Base-by-base conservation (phyloP, 2,888 invertebrate species). In the Cataglyphis rosenhaueri region DNA sequence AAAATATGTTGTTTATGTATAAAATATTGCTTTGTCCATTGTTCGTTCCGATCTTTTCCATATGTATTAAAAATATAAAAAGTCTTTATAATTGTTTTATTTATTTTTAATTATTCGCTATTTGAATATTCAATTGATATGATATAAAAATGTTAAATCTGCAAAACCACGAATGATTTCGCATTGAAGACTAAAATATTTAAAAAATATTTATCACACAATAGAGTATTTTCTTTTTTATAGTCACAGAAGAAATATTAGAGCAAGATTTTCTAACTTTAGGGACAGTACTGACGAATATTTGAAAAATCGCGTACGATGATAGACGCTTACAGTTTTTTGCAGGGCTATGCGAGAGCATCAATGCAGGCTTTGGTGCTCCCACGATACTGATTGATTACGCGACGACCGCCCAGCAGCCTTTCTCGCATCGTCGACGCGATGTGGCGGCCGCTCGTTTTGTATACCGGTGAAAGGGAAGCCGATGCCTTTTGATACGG, bases 381-480 rank as follows among this genome's bases (percentile, higher is more conserved):
- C 90, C 89, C 91, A 91, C 92, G 91, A 91, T 91, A 91, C 91
- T 93, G 93, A 93, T 93, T 93, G 93, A 93, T 93, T 92, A 90
- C 91, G 88, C 78, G 87, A 70, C 75, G 87, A 73, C 70, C 75
- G 86, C 76, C 70, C 85, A 70, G 78, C 79, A 83, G 82, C 83
- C 82, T 84, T 85, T 82, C 82, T 84, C 75, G 74, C 88, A 81
- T 89, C 84, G 84, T 68, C 86, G 81, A 85, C 86, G 70, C 85
- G 84, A 86, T 79, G 81, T 75, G 78, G 48, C 79, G 74, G 70
- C 59, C 76, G 83, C 73, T 78, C 83, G 85, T 89, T 89, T 89
- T 86, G 87, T 87, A 32, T 70, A 79, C 64, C 76, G 68, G 70
- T 89, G 89, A 88, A 88, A 88, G 86, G 87, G 82, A 76, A 74